phyloP scores from a whole-genome alignment of 2,113 vertebrate genomes.

The Alosa alosa region DNA sequence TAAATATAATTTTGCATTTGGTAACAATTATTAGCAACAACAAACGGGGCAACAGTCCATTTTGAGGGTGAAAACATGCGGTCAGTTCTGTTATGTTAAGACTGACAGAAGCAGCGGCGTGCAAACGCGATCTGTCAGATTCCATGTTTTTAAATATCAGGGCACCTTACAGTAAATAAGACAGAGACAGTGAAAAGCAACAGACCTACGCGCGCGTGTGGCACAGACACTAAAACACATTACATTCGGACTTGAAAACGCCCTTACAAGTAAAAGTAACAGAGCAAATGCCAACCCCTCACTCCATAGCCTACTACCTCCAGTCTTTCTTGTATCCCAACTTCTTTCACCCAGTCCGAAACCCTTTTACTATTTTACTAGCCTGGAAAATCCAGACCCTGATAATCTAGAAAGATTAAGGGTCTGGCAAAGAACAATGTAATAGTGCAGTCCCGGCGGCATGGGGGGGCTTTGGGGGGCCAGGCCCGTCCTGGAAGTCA shows the following conservation, averaged over 20 bases:
- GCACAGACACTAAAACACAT: background rate
- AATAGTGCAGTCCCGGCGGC: no score
- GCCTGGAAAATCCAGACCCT: no score
- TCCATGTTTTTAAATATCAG: background rate
- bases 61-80: background rate
- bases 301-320: slow-evolving; percentile 38
- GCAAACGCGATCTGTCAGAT: background rate
- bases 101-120: background rate
- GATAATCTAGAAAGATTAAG: no score
- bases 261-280: slow-evolving; percentile 30
- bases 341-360: slow-evolving; percentile 72
- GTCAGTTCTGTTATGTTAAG: background rate
- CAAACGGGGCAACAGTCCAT: background rate
- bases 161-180: background rate
- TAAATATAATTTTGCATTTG: background rate
- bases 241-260: background rate
- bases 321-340: slow-evolving; percentile 68
- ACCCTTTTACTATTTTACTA: slow-evolving; percentile 58
- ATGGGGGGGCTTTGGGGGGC: no score
- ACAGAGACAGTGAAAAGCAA: background rate
- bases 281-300: slow-evolving; percentile 44
- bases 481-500: no score
- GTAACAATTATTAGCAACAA: background rate
- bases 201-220: background rate
- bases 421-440: no score